These are phyloP conservation scores for Mechanitis messenoides DNA, from an alignment of 2,888 invertebrate species.

Conservation along the genomic window DNA sequence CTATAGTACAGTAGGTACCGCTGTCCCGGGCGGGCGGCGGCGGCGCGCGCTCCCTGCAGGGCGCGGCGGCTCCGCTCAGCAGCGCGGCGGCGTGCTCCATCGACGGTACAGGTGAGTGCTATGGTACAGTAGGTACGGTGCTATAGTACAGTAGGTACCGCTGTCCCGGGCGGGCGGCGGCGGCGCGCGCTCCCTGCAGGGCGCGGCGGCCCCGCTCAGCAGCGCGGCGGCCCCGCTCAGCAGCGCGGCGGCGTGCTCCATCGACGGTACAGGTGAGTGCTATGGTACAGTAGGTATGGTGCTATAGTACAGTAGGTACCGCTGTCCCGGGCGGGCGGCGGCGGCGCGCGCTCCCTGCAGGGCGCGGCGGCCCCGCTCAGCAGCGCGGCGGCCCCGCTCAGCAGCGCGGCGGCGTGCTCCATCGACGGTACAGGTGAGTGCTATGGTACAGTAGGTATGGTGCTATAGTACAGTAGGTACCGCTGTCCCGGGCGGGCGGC, in stretches of 20 bases:
- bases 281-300: no score
- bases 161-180: constrained; percentile 36
- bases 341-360: constrained; percentile 40
- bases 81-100: constrained; percentile 87
- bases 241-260: constrained; percentile 86
- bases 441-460: no score
- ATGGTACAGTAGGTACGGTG: no score
- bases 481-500: constrained; percentile 35
- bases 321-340: constrained; percentile 35
- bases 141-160: constrained; percentile 22
- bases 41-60: constrained; percentile 39
- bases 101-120: no score
- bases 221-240: constrained; percentile 84
- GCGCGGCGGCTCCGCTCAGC: constrained; percentile 77
- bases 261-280: no score
- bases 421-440: no score
- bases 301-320: constrained; percentile 13
- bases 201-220: constrained; percentile 78
- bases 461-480: constrained; percentile 9
- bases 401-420: constrained; percentile 84
- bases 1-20: constrained; percentile 22
- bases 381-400: constrained; percentile 85
- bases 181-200: constrained; percentile 39
- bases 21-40: constrained; percentile 36
- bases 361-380: constrained; percentile 78